Conservation (phyloP, 2,113 vertebrate genomes). For the Eulemur rufifrons region DNA sequence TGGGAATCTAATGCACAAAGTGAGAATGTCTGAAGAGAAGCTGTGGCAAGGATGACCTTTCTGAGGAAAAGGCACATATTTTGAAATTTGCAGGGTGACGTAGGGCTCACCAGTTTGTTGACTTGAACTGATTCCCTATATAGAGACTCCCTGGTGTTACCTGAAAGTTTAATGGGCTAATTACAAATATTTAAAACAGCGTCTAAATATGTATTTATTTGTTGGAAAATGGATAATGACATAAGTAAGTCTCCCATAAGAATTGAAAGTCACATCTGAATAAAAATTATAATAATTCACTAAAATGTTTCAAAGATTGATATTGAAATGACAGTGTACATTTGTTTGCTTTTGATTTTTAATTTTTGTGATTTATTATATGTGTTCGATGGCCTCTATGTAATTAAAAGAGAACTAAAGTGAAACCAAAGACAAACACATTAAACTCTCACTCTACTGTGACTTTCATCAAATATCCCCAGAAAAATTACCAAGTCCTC, state of each 20-base stretch:
- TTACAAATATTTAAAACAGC: neutral
- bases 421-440: neutral
- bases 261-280: neutral
- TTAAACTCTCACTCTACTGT: neutral
- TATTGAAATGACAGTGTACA: neutral
- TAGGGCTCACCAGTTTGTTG: neutral
- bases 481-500: neutral
- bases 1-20: accelerated
- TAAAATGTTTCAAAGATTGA: neutral
- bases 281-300: neutral
- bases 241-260: neutral
- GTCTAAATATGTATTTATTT: neutral
- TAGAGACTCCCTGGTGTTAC: neutral
- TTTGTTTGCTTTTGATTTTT: neutral
- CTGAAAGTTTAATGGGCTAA: neutral
- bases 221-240: neutral
- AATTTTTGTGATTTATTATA: neutral
- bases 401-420: neutral
- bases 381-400: neutral
- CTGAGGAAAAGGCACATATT: neutral
- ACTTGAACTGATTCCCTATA: neutral
- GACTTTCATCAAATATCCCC: neutral
- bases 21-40: neutral
- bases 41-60: accelerated
- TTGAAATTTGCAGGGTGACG: neutral